Percentiles rank a stretch among this genome's conserved stretches.
Conservation (phyloP, 64 coral and sea anemone genomes). For the Orbicella faveolata region DNA sequence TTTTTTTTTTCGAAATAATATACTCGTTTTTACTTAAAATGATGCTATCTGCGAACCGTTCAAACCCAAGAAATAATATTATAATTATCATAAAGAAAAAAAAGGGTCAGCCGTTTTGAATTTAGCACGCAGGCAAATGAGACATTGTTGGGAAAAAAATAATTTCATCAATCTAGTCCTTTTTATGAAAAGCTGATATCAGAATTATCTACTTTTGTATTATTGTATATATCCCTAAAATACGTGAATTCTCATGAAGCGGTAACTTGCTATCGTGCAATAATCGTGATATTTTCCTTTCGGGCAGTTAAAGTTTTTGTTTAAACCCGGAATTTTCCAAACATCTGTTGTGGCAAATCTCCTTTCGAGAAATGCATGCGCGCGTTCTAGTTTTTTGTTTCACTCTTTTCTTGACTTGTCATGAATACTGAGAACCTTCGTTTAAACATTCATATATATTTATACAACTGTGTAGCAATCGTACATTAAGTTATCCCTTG, state of each 20-base stretch:
- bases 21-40: neutral
- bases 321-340: too few species aligned
- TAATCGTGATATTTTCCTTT: too few species aligned
- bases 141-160: neutral
- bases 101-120: neutral
- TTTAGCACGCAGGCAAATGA: neutral
- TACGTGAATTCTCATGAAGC: too few species aligned
- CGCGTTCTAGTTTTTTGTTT: neutral
- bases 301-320: too few species aligned
- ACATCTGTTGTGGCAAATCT: too few species aligned
- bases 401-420: neutral
- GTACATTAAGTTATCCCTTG: neutral
- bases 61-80: neutral
- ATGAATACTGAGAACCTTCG: neutral
- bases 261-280: too few species aligned
- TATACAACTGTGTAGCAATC: neutral
- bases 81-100: neutral
- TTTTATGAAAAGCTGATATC: neutral
- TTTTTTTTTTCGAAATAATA: neutral
- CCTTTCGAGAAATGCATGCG: too few species aligned
- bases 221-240: too few species aligned
- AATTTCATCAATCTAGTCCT: neutral
- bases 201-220: too few species aligned
- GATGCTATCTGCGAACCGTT: neutral
- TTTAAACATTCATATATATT: neutral